Conservation (phyloP, 2,797 vertebrate genomes). For the Catostomus latipinnis region DNA sequence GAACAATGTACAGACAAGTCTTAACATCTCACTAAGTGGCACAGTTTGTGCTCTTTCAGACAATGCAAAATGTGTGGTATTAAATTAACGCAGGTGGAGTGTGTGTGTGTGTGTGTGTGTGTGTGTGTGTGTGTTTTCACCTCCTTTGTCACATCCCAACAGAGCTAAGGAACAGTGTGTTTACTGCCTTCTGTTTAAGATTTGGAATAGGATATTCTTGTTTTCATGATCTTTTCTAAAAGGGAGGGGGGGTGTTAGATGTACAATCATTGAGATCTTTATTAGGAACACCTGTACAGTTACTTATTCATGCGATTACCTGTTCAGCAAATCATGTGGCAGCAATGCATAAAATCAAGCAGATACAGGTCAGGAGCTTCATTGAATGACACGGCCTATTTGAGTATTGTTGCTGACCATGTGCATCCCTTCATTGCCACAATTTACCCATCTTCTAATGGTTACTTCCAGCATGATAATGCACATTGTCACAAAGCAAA, state of each 20-base stretch:
- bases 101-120: background rate
- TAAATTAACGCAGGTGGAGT: conserved; percentile 9
- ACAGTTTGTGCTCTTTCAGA: conserved; percentile 11
- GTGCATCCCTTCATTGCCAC: too few species aligned
- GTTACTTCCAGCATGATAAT: too few species aligned
- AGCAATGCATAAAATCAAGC: background rate
- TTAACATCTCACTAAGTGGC: background rate
- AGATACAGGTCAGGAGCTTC: too few species aligned
- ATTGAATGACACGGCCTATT: too few species aligned
- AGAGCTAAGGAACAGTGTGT: background rate
- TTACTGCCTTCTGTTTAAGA: background rate
- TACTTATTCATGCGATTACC: too few species aligned
- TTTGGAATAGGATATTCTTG: background rate
- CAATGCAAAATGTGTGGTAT: background rate
- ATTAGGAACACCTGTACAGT: background rate
- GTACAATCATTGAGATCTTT: background rate
- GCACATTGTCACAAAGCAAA: too few species aligned
- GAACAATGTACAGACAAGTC: background rate
- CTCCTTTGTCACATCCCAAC: background rate
- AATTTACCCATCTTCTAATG: too few species aligned
- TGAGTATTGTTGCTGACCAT: too few species aligned
- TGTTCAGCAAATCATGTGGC: too few species aligned
- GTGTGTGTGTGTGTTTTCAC: background rate
- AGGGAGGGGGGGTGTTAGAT: too few species aligned
- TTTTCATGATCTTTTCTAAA: background rate